A percentile compares a stretch with the other conserved stretches of the same genome.
Evolutionary conservation across 2,888 invertebrate genomes (phyloP).

Genomic region (Suillia variegata): DNA sequence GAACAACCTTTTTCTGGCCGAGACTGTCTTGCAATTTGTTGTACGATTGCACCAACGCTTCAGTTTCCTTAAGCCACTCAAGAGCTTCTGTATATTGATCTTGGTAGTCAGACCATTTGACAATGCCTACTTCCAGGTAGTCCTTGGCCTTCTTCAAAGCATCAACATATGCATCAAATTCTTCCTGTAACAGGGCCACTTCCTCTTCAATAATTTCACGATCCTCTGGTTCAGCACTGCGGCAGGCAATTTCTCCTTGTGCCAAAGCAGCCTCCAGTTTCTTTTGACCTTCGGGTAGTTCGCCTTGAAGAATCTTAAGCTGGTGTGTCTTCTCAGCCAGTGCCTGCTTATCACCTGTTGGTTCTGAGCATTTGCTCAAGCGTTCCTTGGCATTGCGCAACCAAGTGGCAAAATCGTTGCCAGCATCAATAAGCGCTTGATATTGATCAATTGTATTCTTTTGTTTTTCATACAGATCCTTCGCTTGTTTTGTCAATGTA

Average conservation of each 20-base stretch:
- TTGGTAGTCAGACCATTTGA: constrained; percentile 93
- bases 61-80: constrained; percentile 89
- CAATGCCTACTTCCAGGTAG: constrained; percentile 83
- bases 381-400: constrained; percentile 88
- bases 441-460: constrained; percentile 89
- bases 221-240: constrained; percentile 82
- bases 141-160: constrained; percentile 79
- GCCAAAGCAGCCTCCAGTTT: constrained; percentile 83
- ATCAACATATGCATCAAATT: constrained; percentile 84
- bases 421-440: constrained; percentile 89
- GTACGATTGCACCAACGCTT: constrained; percentile 85
- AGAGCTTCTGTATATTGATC: constrained; percentile 88
- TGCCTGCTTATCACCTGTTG: constrained; percentile 89
- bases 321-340: constrained; percentile 85
- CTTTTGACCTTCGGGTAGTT: constrained; percentile 80
- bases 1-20: constrained; percentile 85
- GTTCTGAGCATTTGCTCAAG: constrained; percentile 88
- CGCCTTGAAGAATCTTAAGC: constrained; percentile 81
- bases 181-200: constrained; percentile 86
- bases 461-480: constrained; percentile 86
- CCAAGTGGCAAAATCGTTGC: constrained; percentile 92
- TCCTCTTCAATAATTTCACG: constrained; percentile 91
- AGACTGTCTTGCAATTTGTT: constrained; percentile 88
- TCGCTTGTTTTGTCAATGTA: constrained; percentile 86
- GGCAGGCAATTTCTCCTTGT: constrained; percentile 85